These are phyloP conservation scores for Cryptocephalus moraei DNA, from an alignment of 2,888 invertebrate species.

Conservation along the genomic window DNA sequence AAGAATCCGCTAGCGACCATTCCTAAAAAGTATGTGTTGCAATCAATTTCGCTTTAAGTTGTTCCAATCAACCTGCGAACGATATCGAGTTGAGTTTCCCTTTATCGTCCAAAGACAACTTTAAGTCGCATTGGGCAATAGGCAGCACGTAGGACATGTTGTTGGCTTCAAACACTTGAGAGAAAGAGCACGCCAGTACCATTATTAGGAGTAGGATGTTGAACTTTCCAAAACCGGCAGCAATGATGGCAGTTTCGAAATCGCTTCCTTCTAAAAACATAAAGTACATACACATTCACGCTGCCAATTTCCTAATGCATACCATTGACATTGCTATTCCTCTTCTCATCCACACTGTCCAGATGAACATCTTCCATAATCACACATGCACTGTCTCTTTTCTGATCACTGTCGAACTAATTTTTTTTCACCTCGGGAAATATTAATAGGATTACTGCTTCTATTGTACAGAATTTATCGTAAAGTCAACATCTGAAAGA, in stretches of 20 bases:
- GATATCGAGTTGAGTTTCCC: conserved; percentile 53
- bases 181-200: conserved; percentile 51
- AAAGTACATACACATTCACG: not conserved
- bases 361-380: no score
- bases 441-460: no score
- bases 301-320: no score
- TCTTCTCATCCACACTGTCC: no score
- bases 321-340: no score
- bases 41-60: no score
- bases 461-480: no score
- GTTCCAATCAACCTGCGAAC: no score
- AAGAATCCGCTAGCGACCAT: conserved; percentile 63
- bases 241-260: conserved; percentile 36
- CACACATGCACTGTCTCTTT: no score
- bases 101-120: conserved; percentile 54
- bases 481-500: no score
- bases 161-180: conserved; percentile 57
- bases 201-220: conserved; percentile 37
- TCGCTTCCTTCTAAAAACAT: not conserved
- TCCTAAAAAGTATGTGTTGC: conserved; percentile 38
- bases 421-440: no score
- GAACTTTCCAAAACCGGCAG: conserved; percentile 52
- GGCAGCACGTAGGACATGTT: conserved; percentile 61
- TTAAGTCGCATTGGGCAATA: conserved; percentile 60
- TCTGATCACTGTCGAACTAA: no score